Conservation (phyloP, 2,797 vertebrate genomes). For the Argya squamiceps region DNA sequence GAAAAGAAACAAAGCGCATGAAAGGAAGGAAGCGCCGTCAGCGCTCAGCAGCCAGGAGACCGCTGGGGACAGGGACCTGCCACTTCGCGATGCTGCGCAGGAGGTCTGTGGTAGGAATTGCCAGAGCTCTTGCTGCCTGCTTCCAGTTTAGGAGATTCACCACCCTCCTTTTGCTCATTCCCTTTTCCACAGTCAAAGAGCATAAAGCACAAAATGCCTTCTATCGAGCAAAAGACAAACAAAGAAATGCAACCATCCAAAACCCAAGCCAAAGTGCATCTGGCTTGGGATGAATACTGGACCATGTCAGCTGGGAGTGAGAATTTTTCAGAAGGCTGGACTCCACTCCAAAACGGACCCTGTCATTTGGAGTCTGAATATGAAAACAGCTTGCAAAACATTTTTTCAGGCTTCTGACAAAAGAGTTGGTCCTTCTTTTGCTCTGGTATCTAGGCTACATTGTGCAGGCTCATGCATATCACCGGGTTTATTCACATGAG, state of each 20-base stretch:
- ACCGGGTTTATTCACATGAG: conserved; percentile 64
- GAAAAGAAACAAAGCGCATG: neutral
- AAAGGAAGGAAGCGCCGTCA: neutral
- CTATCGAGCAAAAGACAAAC: conserved; percentile 34
- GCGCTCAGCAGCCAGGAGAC: neutral
- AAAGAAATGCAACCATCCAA: conserved; percentile 60
- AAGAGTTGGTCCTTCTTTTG: conserved; percentile 55
- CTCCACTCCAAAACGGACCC: conserved; percentile 29
- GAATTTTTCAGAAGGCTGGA: conserved; percentile 32
- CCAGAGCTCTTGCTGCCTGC: neutral
- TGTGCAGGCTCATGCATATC: conserved; percentile 60
- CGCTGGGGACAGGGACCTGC: neutral
- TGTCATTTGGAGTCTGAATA: conserved; percentile 53
- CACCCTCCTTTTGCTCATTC: neutral
- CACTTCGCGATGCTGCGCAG: neutral
- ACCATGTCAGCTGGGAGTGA: neutral
- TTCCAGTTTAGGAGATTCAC: neutral
- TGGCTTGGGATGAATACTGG: conserved; percentile 58
- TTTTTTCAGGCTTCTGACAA: conserved; percentile 62
- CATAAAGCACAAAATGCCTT: conserved; percentile 38
- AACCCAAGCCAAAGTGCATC: conserved; percentile 14
- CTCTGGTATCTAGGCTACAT: conserved; percentile 67
- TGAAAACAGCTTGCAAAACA: conserved; percentile 63
- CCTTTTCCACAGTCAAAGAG: neutral
- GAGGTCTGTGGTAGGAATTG: neutral